These are phyloP conservation scores for Dexiosoma caninum DNA, from an alignment of 2,888 invertebrate species.

Conservation along the genomic window DNA sequence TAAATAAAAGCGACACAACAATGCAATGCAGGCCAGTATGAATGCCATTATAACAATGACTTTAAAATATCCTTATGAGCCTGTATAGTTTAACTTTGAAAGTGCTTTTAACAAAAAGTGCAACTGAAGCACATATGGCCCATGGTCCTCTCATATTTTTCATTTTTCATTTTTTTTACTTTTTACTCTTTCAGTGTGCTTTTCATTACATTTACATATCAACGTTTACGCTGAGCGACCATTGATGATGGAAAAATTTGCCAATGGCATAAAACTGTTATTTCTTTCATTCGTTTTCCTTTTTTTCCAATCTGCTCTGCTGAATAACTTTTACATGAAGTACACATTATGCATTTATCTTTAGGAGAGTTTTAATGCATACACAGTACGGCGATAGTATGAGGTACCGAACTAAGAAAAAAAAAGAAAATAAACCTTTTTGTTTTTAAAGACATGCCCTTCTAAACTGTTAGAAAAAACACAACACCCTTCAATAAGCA, in stretches of 20 bases:
- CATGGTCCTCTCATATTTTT: neutral
- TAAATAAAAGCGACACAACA: too few relatives aligned
- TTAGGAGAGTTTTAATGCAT: neutral
- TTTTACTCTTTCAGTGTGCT: too few relatives aligned
- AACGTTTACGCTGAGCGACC: conserved; percentile 54
- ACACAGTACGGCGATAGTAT: too few relatives aligned
- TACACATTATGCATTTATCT: too few relatives aligned
- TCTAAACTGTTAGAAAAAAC: too few relatives aligned
- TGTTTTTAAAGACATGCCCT: too few relatives aligned
- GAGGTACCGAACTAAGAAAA: too few relatives aligned
- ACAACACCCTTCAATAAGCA: too few relatives aligned
- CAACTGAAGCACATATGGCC: conserved; percentile 17
- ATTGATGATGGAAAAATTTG: conserved; percentile 65
- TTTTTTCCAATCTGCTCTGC: neutral
- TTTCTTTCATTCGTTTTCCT: conserved; percentile 23
- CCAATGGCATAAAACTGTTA: conserved; percentile 56
- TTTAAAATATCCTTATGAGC: conserved; percentile 53
- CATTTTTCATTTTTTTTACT: neutral
- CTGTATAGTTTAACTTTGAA: conserved; percentile 36
- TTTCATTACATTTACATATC: conserved; percentile 57
- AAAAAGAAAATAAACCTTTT: too few relatives aligned
- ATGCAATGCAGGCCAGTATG: conserved; percentile 5
- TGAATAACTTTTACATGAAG: neutral
- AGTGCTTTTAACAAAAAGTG: conserved; percentile 29
- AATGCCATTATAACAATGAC: conserved; percentile 39